Evolutionary conservation across 2,797 vertebrate genomes (phyloP), one percentile per base, ranked within the genome.

Genomic region (Tenualosa thibaudeaui): DNA sequence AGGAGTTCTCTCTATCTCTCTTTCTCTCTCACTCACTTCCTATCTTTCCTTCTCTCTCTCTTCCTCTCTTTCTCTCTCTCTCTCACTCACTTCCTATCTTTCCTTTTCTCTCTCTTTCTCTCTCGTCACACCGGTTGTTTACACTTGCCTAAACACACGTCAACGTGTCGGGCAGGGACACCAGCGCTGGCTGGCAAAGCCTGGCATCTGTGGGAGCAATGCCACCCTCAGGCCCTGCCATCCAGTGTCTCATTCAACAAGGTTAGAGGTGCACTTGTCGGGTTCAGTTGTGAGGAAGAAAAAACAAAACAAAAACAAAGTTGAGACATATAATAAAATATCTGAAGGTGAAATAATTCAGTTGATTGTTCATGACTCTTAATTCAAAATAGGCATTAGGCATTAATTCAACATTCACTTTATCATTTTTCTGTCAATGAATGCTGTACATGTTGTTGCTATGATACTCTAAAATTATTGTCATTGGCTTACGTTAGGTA

Each of bases 81-180:
- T 51, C 50, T 51, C 0, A 4, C 46, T 46, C 46, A 4, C 46
- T 46, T 7, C 7, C 46, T 46, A 4, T 46, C 46, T 46, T 7
- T 46, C 46, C 3, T 7, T 46, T 3, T 46, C 46, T 46, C 50
- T 51, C 50, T 51, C 0, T 51, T 9, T 17, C 71, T 75, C 71
- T 43, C 40, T 78, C 71, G 17, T 46, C 71, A 78, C 40, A 78
- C 40, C 22, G 71, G 40, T 78, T 43, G 71, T 46, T 78, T 46
- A 78, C 71, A 78, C 71, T 78, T 40, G 40, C 40, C 71, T 46
- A 78, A 78, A 78, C 71, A 46, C 68, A 43, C 37, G 40, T 22
- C 1, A 40, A 17, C 71, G 2, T 46, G 17, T 78, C 6, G 26
- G 71, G 40, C 10, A 46, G 71, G 71, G 13, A 78, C 40, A 13